phyloP scores from a whole-genome alignment of 2,797 vertebrate species.

The Iguana delicatissima region DNA sequence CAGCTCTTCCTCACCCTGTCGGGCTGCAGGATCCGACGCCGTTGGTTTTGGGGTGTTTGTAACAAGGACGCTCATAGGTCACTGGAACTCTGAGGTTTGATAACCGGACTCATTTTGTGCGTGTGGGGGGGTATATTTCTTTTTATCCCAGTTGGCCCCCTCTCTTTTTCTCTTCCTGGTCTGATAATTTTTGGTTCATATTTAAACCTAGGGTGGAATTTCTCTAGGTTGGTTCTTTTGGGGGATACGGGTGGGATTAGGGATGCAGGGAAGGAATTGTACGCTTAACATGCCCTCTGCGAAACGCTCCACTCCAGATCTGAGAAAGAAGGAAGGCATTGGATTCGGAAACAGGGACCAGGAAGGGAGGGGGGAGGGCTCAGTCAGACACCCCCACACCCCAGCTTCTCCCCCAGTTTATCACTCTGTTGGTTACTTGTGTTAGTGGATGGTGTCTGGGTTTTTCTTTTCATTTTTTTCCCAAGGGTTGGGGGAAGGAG shows the following conservation, averaged over 20 bases:
- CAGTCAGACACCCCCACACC: neutral
- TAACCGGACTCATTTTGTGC: neutral
- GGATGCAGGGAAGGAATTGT: neutral
- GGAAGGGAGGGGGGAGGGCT: neutral
- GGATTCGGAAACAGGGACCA: neutral
- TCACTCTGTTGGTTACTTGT: slow-evolving; percentile 10
- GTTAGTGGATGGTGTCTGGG: slow-evolving; percentile 33
- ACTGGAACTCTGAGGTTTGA: slow-evolving; percentile 29
- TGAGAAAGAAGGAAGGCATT: neutral
- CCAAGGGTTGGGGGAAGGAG: neutral
- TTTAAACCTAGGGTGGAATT: slow-evolving; percentile 35
- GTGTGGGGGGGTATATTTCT: neutral
- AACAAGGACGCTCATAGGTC: neutral
- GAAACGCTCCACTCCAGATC: neutral
- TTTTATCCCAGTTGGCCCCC: neutral
- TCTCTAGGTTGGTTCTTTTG: neutral
- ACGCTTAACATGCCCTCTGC: neutral
- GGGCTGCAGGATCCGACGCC: neutral
- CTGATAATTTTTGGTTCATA: slow-evolving; percentile 23
- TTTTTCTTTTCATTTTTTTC: neutral
- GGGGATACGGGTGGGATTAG: neutral
- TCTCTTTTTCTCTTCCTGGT: slow-evolving; percentile 12
- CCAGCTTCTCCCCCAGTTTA: neutral
- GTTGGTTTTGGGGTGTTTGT: neutral
- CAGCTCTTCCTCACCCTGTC: neutral